Conservation (phyloP, 2,888 invertebrate species). For the Plebejus argus region DNA sequence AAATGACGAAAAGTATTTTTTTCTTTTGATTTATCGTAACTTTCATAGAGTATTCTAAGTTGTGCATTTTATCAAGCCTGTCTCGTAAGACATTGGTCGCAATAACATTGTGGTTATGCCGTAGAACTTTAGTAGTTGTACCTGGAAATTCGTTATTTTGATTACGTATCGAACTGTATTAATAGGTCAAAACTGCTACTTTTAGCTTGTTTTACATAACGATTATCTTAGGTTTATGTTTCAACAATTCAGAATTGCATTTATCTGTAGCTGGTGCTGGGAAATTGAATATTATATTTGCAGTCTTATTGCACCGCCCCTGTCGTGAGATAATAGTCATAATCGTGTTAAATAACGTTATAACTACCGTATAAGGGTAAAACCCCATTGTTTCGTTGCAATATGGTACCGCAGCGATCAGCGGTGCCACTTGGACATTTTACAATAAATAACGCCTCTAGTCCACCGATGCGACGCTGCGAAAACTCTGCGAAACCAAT, state of each 20-base stretch:
- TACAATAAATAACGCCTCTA: too few species aligned
- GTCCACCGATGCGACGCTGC: too few species aligned
- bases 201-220: conserved; percentile 8
- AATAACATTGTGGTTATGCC: not conserved
- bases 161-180: not conserved
- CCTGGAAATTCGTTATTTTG: not conserved
- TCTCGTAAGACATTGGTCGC: too few species aligned
- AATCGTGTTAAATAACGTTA: conserved; percentile 46
- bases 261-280: conserved; percentile 31
- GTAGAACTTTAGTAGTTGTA: not conserved
- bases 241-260: conserved; percentile 31
- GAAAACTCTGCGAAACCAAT: too few species aligned
- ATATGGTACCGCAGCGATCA: too few species aligned
- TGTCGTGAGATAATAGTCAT: conserved; percentile 48
- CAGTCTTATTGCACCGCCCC: conserved; percentile 50
- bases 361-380: conserved; percentile 14
- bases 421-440: too few species aligned
- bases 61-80: not conserved
- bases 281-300: conserved; percentile 41
- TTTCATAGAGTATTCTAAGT: not conserved
- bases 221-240: not conserved
- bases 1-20: not conserved
- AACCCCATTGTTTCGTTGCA: too few species aligned
- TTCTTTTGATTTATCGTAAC: not conserved
- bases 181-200: conserved; percentile 3